Evolutionary conservation across 2,113 vertebrate genomes (phyloP).

Genomic region (Pseudorasbora parva): DNA sequence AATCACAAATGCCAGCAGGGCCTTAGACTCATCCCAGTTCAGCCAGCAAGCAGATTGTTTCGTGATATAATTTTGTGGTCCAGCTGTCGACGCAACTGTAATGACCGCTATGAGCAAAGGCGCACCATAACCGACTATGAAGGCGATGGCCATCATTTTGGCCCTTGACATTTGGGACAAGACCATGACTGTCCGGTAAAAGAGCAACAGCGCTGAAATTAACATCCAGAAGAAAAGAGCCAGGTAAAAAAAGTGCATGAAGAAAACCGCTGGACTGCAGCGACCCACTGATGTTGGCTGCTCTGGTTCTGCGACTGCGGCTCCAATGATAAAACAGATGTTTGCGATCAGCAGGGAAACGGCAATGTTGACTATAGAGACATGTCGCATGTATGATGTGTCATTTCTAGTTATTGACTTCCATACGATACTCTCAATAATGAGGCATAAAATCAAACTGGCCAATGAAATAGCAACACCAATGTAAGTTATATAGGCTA

Average conservation of each 20-base stretch:
- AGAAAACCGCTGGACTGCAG: conserved; percentile 84
- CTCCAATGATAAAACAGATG: conserved; percentile 82
- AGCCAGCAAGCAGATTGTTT: conserved; percentile 81
- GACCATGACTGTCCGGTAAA: conserved; percentile 81
- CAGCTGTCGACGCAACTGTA: conserved; percentile 81
- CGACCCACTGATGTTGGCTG: conserved; percentile 34
- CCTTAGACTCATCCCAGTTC: conserved; percentile 81
- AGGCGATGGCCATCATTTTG: conserved; percentile 77
- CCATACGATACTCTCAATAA: conserved; percentile 82
- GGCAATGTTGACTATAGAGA: conserved; percentile 86
- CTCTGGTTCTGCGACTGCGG: conserved; percentile 43
- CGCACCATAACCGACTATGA: conserved; percentile 81
- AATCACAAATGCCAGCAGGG: conserved; percentile 83
- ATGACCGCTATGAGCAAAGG: conserved; percentile 82
- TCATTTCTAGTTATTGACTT: conserved; percentile 76
- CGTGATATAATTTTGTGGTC: conserved; percentile 71
- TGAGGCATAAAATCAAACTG: conserved; percentile 80
- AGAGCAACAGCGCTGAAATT: conserved; percentile 82
- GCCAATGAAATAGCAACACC: conserved; percentile 82
- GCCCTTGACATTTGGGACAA: conserved; percentile 81
- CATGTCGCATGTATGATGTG: conserved; percentile 84
- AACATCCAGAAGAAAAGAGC: conserved; percentile 94
- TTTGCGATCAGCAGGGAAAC: conserved; percentile 80
- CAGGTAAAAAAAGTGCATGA: conserved; percentile 89
- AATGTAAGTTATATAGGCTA: conserved; percentile 62